Base-by-base conservation (phyloP, 2,113 vertebrate species). In the Nyctibius bracteatus region DNA sequence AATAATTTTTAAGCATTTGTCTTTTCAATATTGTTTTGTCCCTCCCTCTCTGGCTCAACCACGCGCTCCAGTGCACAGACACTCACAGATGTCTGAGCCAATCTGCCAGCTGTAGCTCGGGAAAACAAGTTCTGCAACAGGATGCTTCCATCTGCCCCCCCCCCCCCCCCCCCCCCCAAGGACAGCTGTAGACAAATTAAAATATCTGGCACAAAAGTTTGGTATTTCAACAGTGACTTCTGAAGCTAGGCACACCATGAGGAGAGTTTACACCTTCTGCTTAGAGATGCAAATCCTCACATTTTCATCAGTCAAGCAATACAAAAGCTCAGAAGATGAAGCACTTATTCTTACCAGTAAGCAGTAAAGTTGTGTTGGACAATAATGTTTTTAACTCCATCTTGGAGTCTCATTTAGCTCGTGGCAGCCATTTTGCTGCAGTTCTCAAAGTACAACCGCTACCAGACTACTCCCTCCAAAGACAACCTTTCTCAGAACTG, bases 91-190 rank as follows among this genome's bases (percentile, higher is more conserved):
- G 52, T 70, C 71, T 89, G 43, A 85, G 83, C 62, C 54, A 88
- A 71, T n/a, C 24, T 59, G 55, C 77, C 82, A 88, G 68, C 88
- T 92, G 83, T 93, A 95, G 52, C 82, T 91, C 8, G 10, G 82
- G 63, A 96, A 94, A 22, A 33, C 74, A 91, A 94, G 57, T 95
- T 96, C 90, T 93, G 68, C 82, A 91, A 79, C 70, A 86, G 61
- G 86, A 79, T 70, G 35, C 57, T 88, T 96, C 92, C 86, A 81
- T 94, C 72, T 88, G 57, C 92, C 94, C 83, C 95, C 93, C 95
- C 96, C 88, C 95, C 9, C 82, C 86, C 31, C 12, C 68, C 88
- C 95, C 9, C 82, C 86, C 31, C 12, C 68, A 91, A 92, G 62
- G 44, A 92, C 1, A 12, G 51, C 80, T 94, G 91, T 78, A 94